Evolutionary conservation across 2,797 vertebrate species (phyloP), one percentile per base, ranked within the genome.

Genomic region (Tolypeutes matacus): DNA sequence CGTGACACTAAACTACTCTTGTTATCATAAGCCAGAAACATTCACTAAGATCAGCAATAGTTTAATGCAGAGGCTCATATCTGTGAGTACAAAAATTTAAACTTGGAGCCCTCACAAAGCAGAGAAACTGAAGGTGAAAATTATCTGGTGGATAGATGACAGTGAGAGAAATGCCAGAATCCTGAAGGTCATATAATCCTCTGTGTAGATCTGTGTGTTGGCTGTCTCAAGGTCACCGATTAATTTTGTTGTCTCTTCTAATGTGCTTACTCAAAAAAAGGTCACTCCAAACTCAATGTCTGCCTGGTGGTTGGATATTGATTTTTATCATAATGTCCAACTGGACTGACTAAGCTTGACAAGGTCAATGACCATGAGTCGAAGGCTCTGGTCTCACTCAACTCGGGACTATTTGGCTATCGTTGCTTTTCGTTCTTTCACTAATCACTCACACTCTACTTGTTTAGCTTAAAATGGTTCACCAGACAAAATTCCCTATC

Each of bases 181-280:
- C 34, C 73, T 17, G 23, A 64, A 81, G 86, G 58, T 9, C 18
- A 2, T 0, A 0, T 4, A 7, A 14, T 29, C 70, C 78, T 49
- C 34, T 34, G 0, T n/a, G 58, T n/a, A 46, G 65, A 53, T n/a
- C 27, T 93, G 60, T 18, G 11, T 20, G 18, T n/a, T 65, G 46
- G 25, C 77, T 51, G 2, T 34, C 42, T 89, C 72, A 51, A 70
- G 18, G 46, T 42, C 8, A 17, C 62, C 72, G 25, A 78, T 92
- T 81, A 85, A 91, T 72, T 84, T 75, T 75, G 34, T 78, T 97
- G 84, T 89, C 72, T 94, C 85, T 89, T 60, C 76, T 87, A 91
- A 89, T 86, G 78, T 80, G 49, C 73, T 93, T 93, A 80, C n/a
- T 95, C 20, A 56, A 64, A 53, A 53, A 92, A 97, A 97, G 93